Conservation (phyloP, 2,888 invertebrate genomes). For the Phyllotreta striolata region DNA sequence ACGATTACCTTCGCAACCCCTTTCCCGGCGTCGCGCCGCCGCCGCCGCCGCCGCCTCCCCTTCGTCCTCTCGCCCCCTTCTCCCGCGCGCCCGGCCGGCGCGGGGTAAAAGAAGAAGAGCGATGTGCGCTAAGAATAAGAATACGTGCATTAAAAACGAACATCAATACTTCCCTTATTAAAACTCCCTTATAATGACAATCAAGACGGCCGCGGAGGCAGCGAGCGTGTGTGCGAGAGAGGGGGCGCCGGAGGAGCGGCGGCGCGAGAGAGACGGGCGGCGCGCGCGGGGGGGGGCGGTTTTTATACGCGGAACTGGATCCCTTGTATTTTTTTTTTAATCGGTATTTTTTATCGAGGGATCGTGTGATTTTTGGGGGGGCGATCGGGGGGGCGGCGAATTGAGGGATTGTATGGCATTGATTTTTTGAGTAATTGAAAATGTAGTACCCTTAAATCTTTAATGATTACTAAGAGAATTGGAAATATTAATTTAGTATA, state of each 20-base stretch:
- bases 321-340: too few relatives aligned
- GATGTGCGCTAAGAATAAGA: conserved; percentile 60
- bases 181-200: conserved; percentile 62
- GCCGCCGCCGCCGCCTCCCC: conserved; percentile 20
- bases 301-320: too few relatives aligned
- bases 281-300: conserved; percentile 25
- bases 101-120: conserved; percentile 43
- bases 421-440: too few relatives aligned
- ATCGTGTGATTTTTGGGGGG: too few relatives aligned
- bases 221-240: conserved; percentile 54
- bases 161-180: conserved; percentile 63
- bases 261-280: conserved; percentile 22
- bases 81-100: conserved; percentile 31
- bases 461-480: too few relatives aligned
- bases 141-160: conserved; percentile 62
- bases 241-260: conserved; percentile 36
- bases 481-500: too few relatives aligned
- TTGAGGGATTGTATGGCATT: too few relatives aligned
- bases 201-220: conserved; percentile 56
- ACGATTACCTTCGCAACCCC: conserved; percentile 32
- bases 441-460: too few relatives aligned
- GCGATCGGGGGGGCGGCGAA: too few relatives aligned
- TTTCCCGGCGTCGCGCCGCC: conserved; percentile 30
- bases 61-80: conserved; percentile 16
- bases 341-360: too few relatives aligned